These are phyloP conservation scores for Plestiodon gilberti DNA, from an alignment of 2,113 vertebrate species.

Conservation along the genomic window DNA sequence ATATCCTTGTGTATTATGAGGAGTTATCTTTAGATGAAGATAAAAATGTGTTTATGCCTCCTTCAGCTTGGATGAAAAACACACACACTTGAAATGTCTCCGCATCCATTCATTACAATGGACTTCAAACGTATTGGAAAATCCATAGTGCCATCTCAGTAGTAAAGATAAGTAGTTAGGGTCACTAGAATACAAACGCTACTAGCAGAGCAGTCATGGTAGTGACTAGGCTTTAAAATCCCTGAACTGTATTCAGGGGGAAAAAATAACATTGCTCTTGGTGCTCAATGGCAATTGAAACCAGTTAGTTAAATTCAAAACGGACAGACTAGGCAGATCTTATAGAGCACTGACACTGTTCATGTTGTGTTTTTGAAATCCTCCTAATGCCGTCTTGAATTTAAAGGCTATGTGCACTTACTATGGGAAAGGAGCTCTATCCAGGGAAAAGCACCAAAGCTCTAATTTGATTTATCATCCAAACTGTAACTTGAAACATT, in stretches of 20 bases:
- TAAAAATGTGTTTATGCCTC: background rate
- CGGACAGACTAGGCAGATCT: background rate
- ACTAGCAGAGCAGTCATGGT: too few species aligned
- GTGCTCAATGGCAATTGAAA: background rate
- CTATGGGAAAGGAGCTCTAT: background rate
- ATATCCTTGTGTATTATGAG: background rate
- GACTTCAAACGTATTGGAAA: background rate
- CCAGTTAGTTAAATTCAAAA: constrained; percentile 1
- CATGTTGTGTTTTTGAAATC: background rate
- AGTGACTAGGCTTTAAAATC: background rate
- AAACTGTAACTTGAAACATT: background rate
- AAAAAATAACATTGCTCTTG: background rate
- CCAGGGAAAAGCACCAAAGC: background rate
- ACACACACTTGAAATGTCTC: background rate
- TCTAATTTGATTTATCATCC: background rate
- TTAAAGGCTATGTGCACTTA: background rate
- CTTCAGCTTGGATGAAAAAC: background rate
- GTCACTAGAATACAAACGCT: background rate
- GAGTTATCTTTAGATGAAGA: background rate
- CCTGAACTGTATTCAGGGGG: background rate
- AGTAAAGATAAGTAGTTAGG: background rate
- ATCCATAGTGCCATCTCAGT: background rate
- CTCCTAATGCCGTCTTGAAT: background rate
- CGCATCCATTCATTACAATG: background rate
- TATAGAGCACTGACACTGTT: background rate